Evolutionary conservation across 2,888 invertebrate species (phyloP), one percentile per base, ranked within the genome.

Genomic region (Quadroppia sp.): DNA sequence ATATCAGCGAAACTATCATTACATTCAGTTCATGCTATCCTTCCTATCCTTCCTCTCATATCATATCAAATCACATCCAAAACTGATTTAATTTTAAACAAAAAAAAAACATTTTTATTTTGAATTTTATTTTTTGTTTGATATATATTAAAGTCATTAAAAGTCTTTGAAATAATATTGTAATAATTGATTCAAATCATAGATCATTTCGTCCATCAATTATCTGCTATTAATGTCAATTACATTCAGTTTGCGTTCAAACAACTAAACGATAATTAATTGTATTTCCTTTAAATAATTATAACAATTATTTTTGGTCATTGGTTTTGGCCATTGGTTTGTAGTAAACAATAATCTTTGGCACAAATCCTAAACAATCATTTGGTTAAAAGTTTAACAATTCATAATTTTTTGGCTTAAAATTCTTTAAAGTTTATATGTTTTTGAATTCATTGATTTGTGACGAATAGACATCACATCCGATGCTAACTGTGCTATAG

Each of bases 1-100:
- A 17, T 61, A 61, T 61, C 61, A 61, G 17, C 28, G 30, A 61
- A 30, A 61, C 61, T 61, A 61, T 61, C 61, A 61, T 61, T 61
- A 61, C 30, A 61, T 61, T 53, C 6, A 53, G 23, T 53, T 28
- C 61, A 61, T 61, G 61, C 61, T 30, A 61, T 30, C 61, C n/a
- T 3, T 15, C 36, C 9, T 7, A 36, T 9, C 48, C 15, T 9
- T 48, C 48, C 17, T 48, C 4, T 15, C 48, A 3, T 20, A 48
- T 48, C 48, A 48, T 48, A 48, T 48, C 9, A 4, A 48, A 15
- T 3, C 48, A 48, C 20, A 15, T n/a, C 48, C 6, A 36, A 36
- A 36, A 9, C 36, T 36, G 4, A 9, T 36, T 36, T 36, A 7
- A 36, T 7, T 36, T 36, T 36, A 36, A 36, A 9, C 36, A 9